phyloP scores from a whole-genome alignment of 35 echinoderm and acorn worm genomes.

The Lytechinus pictus region DNA sequence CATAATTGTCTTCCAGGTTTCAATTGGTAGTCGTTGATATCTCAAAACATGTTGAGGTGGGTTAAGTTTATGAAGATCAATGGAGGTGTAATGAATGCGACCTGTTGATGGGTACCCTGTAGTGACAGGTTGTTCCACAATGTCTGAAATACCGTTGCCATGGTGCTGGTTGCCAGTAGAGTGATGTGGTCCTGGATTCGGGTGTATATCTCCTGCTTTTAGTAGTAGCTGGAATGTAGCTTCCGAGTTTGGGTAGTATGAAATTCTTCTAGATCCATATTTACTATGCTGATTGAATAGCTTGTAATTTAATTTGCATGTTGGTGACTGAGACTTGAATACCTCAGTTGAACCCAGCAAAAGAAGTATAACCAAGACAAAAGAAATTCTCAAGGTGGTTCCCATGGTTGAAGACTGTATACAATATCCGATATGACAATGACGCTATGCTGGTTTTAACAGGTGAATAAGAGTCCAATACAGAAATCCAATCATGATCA shows the following conservation, averaged over 20 bases:
- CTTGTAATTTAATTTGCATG: neutral
- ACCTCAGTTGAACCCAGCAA: neutral
- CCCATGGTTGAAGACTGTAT: neutral
- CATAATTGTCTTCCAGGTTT: no score
- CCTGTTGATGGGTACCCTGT: neutral
- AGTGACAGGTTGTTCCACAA: neutral
- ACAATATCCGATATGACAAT: neutral
- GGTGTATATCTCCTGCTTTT: neutral
- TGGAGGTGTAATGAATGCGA: neutral
- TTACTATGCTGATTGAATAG: neutral
- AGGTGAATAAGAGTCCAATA: neutral
- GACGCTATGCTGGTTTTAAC: neutral
- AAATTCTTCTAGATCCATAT: slow-evolving; percentile 23
- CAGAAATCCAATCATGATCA: neutral
- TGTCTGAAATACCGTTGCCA: neutral
- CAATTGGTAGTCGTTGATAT: no score
- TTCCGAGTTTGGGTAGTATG: slow-evolving; percentile 27
- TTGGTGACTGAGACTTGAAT: neutral
- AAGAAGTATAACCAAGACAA: neutral
- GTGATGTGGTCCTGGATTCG: neutral
- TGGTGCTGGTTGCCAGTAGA: neutral
- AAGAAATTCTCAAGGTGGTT: neutral
- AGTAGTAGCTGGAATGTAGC: neutral
- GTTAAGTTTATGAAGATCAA: neutral
- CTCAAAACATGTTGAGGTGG: no score